A percentile compares a stretch with the other conserved stretches of the same genome.
Evolutionary conservation across 2,113 vertebrate genomes (phyloP).

Genomic region (Cnemophilus loriae): DNA sequence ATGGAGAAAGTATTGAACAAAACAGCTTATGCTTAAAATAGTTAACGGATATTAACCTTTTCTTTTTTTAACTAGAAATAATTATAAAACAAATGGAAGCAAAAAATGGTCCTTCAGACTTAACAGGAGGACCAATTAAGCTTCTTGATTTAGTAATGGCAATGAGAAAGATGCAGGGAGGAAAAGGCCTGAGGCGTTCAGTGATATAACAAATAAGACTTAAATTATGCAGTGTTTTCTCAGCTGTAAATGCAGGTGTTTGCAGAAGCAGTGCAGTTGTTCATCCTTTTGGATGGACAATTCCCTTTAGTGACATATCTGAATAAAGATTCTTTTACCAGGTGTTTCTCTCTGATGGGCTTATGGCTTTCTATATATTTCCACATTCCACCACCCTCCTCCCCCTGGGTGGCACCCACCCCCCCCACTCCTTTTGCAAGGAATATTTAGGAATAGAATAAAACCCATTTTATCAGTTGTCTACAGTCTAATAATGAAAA

Average conservation of each 20-base stretch:
- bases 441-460: background rate
- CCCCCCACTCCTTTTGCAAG: no score
- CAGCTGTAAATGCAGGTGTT: constrained; percentile 1
- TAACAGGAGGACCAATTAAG: background rate
- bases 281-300: background rate
- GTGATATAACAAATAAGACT: background rate
- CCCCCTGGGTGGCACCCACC: no score
- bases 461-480: background rate
- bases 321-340: background rate
- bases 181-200: background rate
- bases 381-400: accelerated
- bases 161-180: background rate
- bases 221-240: background rate
- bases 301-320: background rate
- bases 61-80: background rate
- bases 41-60: background rate
- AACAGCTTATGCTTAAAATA: background rate
- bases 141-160: background rate
- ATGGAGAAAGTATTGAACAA: background rate
- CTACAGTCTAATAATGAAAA: background rate
- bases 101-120: background rate
- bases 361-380: background rate
- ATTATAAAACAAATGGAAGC: background rate
- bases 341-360: background rate
- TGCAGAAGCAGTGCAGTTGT: background rate